Base-by-base conservation (phyloP, 2,797 vertebrate genomes). In the Anomalospiza imberbis region DNA sequence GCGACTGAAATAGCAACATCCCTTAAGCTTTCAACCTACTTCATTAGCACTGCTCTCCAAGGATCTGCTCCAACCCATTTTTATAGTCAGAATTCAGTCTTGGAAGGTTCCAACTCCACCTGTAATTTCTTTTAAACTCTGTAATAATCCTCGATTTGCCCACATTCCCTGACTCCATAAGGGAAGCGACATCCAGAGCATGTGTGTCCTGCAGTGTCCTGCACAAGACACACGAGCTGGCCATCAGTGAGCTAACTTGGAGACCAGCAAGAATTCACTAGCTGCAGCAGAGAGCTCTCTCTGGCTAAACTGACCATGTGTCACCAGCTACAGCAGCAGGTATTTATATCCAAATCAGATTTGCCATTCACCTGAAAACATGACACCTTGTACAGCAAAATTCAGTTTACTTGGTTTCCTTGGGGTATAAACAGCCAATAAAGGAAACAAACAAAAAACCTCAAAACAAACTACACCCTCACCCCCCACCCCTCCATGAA, bases 401-500 rank as follows among this genome's bases (percentile, higher is more conserved):
- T 45, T 36, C 16, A 47, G 29, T 53, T 65, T 61, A 75, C 25
- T 68, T 60, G 7, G 10, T 38, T 85, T 78, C 62, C n/a, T 34
- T 7, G 14, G 12, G 10, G 26, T 42, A 71, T 25, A 65, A 61
- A 67, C 58, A 50, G 7, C 3, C 61, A 74, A 32, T 34, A 17
- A 53, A 88, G 63, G 29, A 38, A 5, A 9, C 1, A 54, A 82
- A 38, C 6, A 40, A 50, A 36, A 40, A 21, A 3, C 1, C n/a
- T 19, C 60, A 54, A 54, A 90, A 36, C 4, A 48, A 54, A 42
- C 10, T 20, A 79, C 13, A 44, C 2, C 3, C 15, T 29, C 20
- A 20, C 1, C 4, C 2, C 2, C 3, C 13, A 10, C 5, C 51
- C 4, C 2, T 7, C 8, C 25, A 25, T 0, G 20, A 75, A 70